Base-by-base conservation (phyloP, 2,113 vertebrate genomes). In the Noctilio leporinus region DNA sequence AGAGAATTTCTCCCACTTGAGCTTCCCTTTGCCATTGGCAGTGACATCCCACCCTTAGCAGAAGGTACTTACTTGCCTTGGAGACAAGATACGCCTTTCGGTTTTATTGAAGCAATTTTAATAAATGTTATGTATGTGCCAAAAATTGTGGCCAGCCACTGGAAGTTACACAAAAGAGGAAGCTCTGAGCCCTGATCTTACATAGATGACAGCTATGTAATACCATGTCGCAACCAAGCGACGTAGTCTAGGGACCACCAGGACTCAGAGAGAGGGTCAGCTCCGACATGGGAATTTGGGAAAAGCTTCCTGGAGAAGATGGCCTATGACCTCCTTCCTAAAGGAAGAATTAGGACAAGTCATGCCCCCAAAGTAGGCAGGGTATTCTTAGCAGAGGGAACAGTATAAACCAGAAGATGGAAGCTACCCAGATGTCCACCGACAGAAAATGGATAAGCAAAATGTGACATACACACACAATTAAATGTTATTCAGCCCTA, bases 271-370 rank as follows among this genome's bases (percentile, higher is more conserved):
- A 87, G 14, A 69, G 12, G 9, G 47, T 77, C 53, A 5, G 26
- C 62, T n/a, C 10, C 45, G 86, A 51, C 4, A 2, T 30, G 43
- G 16, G 30, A 17, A 5, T 47, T 28, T 51, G n/a, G 53, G 40
- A n/a, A 73, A 83, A 64, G 30, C 76, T 77, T 94, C 77, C 35
- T 35, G 30, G 47, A 72, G 75, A 84, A 89, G 16, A 76, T 80
- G 19, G 26, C 8, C 14, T n/a, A 26, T 62, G 64, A 51, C 15
- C 7, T 70, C 30, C 83, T 75, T 90, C 51, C 59, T 80, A 59
- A 86, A 80, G 38, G 65, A 84, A 84, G 28, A 75, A 78, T 22
- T 26, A 49, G 17, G 26, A 51, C 2, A 22, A 72, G 4, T 38
- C 53, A 72, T n/a, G 73, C 10, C 24, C 26, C 1, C 3, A 69